A percentile compares a stretch with the other conserved stretches of the same genome.
Evolutionary conservation across 2,888 invertebrate genomes (phyloP).

Genomic region (Formica aserva): DNA sequence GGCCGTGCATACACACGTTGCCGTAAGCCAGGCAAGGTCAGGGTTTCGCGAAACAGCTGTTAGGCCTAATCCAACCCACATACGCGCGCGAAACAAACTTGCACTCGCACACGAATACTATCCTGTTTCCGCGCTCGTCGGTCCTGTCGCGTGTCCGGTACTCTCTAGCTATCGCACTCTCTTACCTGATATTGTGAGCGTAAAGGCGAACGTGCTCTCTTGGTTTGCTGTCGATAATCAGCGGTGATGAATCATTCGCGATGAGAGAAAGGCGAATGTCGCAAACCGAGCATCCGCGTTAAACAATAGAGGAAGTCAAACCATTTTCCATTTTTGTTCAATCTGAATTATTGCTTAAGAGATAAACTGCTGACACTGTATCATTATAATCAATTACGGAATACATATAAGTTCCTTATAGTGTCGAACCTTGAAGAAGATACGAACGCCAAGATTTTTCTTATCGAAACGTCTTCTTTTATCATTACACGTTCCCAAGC

Average conservation of each 20-base stretch:
- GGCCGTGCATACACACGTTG: slow-evolving; percentile 68
- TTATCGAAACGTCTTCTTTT: not conserved
- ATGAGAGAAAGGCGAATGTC: slow-evolving; percentile 49
- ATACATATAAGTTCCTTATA: not conserved
- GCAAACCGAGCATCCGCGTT: slow-evolving; percentile 38
- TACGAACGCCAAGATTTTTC: not conserved
- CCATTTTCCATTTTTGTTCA: not conserved
- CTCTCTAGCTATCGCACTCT: slow-evolving; percentile 47
- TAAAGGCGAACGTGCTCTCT: slow-evolving; percentile 22
- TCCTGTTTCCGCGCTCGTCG: slow-evolving; percentile 36
- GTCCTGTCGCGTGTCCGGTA: slow-evolving; percentile 53
- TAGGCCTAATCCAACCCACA: slow-evolving; percentile 76
- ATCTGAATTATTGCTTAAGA: not conserved
- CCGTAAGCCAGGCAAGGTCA: slow-evolving; percentile 78
- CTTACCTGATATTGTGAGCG: slow-evolving; percentile 15
- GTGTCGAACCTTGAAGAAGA: not conserved
- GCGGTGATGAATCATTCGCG: slow-evolving; percentile 40
- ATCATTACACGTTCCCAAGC: not conserved
- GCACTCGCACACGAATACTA: slow-evolving; percentile 60
- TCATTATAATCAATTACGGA: not conserved
- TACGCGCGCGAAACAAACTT: slow-evolving; percentile 66
- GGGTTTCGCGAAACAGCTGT: slow-evolving; percentile 82
- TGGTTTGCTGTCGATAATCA: slow-evolving; percentile 17
- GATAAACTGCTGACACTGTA: not conserved
- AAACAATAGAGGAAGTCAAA: slow-evolving; percentile 23